These are phyloP conservation scores for Drosophila buzzatii DNA, from an alignment of 2,888 invertebrate genomes.

Conservation along the genomic window DNA sequence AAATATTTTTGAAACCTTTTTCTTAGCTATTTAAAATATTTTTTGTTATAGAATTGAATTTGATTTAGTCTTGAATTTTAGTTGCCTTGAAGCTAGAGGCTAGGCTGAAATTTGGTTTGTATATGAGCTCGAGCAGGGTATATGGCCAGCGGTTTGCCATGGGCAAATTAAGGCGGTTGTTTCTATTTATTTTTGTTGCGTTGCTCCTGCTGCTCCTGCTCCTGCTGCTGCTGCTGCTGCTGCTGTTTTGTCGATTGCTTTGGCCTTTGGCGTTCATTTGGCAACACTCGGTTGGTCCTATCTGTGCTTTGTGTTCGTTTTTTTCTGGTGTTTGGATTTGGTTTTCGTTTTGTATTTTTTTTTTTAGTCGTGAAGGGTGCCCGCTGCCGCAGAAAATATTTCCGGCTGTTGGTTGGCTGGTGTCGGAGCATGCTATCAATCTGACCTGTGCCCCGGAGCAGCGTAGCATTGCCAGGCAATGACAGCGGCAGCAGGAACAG, in stretches of 20 bases:
- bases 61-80: not conserved
- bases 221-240: slow-evolving; percentile 33
- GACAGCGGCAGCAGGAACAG: slow-evolving; percentile 33
- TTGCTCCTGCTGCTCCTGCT: slow-evolving; percentile 38
- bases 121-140: slow-evolving; percentile 15
- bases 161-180: slow-evolving; percentile 6
- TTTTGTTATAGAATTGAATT: too few relatives aligned
- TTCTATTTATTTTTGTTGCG: slow-evolving; percentile 36
- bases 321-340: slow-evolving; percentile 13
- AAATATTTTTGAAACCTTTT: too few relatives aligned
- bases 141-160: slow-evolving; percentile 6
- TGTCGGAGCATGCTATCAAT: slow-evolving; percentile 73
- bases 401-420: slow-evolving; percentile 66
- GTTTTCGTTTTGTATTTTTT: slow-evolving; percentile 13
- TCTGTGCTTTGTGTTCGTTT: slow-evolving; percentile 49
- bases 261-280: slow-evolving; percentile 80
- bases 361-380: slow-evolving; percentile 19
- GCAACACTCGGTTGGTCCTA: slow-evolving; percentile 64
- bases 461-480: slow-evolving; percentile 37
- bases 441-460: slow-evolving; percentile 69
- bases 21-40: too few relatives aligned
- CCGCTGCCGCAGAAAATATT: slow-evolving; percentile 64
- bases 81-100: not conserved
- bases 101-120: not conserved
- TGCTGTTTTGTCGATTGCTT: slow-evolving; percentile 75